phyloP scores from a whole-genome alignment of 2,113 vertebrate genomes.

The Tragelaphus imberbis region DNA sequence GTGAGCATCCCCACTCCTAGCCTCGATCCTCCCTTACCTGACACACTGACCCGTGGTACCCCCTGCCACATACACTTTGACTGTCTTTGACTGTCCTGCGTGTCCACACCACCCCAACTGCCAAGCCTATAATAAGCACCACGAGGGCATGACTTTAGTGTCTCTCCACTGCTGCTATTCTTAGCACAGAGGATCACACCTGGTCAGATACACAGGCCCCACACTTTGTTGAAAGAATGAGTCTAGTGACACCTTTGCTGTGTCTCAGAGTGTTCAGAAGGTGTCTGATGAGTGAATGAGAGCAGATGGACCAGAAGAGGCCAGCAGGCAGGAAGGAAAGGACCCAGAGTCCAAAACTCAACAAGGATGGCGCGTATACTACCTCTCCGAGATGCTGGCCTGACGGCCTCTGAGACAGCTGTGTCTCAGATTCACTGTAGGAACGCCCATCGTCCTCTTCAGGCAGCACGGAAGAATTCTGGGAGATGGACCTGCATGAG shows the following conservation, averaged over 20 bases:
- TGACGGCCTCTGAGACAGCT: conserved; percentile 82
- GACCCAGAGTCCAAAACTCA: neutral
- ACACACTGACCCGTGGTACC: no score
- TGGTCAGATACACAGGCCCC: neutral
- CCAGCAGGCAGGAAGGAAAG: neutral
- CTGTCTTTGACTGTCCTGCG: neutral
- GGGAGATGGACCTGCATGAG: conserved; percentile 87
- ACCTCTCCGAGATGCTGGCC: conserved; percentile 84
- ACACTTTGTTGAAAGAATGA: accelerated
- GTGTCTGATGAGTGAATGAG: neutral
- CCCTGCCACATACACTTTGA: accelerated
- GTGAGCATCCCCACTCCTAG: neutral
- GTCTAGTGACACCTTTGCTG: neutral
- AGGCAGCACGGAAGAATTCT: conserved; percentile 92
- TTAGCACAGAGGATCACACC: accelerated
- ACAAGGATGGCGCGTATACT: accelerated
- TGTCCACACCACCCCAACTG: neutral
- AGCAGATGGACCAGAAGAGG: neutral
- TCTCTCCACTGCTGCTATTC: neutral
- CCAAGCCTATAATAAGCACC: accelerated
- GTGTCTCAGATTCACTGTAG: conserved; percentile 88
- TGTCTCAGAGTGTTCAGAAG: neutral
- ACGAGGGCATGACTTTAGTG: accelerated
- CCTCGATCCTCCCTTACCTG: no score
- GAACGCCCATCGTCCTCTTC: conserved; percentile 95